Conservation (phyloP, 2,797 vertebrate species). For the Sebastes minor region DNA sequence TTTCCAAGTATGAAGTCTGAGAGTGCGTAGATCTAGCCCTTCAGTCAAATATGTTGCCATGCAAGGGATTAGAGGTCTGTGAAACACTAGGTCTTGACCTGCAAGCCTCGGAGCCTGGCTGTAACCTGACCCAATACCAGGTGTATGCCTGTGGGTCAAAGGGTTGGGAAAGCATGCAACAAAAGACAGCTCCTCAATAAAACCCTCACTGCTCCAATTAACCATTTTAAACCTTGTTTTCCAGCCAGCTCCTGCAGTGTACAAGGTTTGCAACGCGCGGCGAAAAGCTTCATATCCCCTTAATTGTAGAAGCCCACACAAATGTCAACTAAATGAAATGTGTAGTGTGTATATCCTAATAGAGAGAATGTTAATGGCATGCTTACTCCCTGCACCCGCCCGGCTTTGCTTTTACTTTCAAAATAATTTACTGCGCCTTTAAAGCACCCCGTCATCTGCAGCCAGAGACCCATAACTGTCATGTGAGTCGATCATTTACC, state of each 20-base stretch:
- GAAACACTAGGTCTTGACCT: constrained; percentile 92
- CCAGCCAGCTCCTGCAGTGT: constrained; percentile 32
- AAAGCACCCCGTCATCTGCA: constrained; percentile 84
- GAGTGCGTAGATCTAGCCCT: constrained; percentile 68
- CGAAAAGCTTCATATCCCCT: constrained; percentile 67
- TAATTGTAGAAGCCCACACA: constrained; percentile 76
- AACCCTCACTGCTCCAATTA: constrained; percentile 83
- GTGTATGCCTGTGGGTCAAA: constrained; percentile 96
- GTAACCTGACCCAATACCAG: constrained; percentile 96
- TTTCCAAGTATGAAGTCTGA: constrained; percentile 55
- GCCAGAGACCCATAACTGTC: constrained; percentile 87
- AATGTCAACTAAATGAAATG: constrained; percentile 81
- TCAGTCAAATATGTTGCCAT: constrained; percentile 84
- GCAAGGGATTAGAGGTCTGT: constrained; percentile 86
- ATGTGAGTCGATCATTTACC: constrained; percentile 86
- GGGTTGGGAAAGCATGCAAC: constrained; percentile 84
- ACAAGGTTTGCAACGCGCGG: constrained; percentile 35
- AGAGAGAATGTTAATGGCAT: constrained; percentile 82
- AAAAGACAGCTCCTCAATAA: constrained; percentile 82
- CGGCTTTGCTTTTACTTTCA: constrained; percentile 86
- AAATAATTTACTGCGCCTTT: constrained; percentile 86
- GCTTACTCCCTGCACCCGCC: constrained; percentile 73
- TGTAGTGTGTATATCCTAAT: constrained; percentile 75
- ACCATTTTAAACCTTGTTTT: constrained; percentile 76
- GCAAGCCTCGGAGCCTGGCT: constrained; percentile 83